Evolutionary conservation across 2,888 invertebrate species (phyloP).

Genomic region (Leucoptera coffeella): DNA sequence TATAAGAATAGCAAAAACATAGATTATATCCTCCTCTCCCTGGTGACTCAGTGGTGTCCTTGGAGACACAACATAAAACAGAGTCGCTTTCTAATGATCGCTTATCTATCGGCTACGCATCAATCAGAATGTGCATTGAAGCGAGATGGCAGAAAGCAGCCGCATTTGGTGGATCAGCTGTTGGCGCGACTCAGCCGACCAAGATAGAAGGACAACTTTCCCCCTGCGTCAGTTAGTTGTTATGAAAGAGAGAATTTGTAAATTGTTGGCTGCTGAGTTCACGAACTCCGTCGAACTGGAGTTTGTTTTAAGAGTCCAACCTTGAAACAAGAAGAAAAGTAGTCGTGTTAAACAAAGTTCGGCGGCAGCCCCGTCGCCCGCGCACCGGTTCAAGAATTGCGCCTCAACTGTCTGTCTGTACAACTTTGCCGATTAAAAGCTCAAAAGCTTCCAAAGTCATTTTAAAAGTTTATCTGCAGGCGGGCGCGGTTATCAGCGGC

Average conservation of each 20-base stretch:
- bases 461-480: slow-evolving; percentile 56
- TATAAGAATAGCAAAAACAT: too few species aligned
- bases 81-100: too few species aligned
- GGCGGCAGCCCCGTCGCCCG: slow-evolving; percentile 51
- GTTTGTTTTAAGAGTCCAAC: slow-evolving; percentile 58
- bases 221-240: slow-evolving; percentile 55
- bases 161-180: too few species aligned
- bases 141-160: too few species aligned
- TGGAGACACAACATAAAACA: too few species aligned
- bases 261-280: slow-evolving; percentile 57
- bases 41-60: too few species aligned
- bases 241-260: slow-evolving; percentile 57
- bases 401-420: slow-evolving; percentile 55
- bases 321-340: slow-evolving; percentile 58
- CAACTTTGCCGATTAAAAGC: slow-evolving; percentile 58
- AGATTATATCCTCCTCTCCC: too few species aligned
- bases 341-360: slow-evolving; percentile 58
- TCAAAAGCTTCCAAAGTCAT: slow-evolving; percentile 57
- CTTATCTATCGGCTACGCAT: too few species aligned
- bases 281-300: slow-evolving; percentile 54
- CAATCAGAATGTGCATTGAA: too few species aligned
- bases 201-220: slow-evolving; percentile 56
- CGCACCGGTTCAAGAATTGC: slow-evolving; percentile 57
- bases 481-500: slow-evolving; percentile 31
- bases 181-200: too few species aligned